Base-by-base conservation (phyloP, 1,140 invertebrate genomes). In the Drosophila nannoptera region DNA sequence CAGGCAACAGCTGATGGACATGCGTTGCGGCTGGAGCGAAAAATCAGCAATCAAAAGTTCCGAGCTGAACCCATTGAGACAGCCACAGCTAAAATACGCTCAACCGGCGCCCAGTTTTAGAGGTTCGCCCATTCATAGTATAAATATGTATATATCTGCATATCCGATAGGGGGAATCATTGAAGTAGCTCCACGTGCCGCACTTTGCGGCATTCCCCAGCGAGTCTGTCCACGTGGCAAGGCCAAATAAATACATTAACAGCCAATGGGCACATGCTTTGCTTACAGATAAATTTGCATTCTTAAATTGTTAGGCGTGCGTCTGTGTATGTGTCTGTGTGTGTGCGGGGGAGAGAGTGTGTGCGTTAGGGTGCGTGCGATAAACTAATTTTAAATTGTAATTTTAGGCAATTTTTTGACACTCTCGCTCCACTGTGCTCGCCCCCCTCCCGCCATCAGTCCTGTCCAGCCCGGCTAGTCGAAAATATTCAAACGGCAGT, bases 201-300 rank as follows among this genome's bases (percentile, higher is more conserved):
- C 32, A 36, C 32, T 54, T 56, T 43, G 14, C 22, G 45, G 7
- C 12, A 32, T 43, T 42, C 22, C 29, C 45, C 32, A 14, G 31
- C 8, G 48, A 33, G 48, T 11, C 49, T 35, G 49, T 35, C 49
- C 14, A 59, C 14, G 55, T 46, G 55, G 55, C n/a, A 53, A 66
- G 54, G 29, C 54, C 40, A 62, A 52, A 36, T n/a, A 63, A 45
- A 65, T 67, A 48, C 31, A 77, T 61, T 61, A 49, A 74, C 58
- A 63, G 38, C 58, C 62, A 73, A 76, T 60, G 56, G 53, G 58
- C 78, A 67, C 70, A 73, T 61, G 72, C 77, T 67, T 67, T 40
- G 67, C 60, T 45, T 46, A 61, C 60, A 60, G 64, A 78, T 72
- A 82, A 82, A 84, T 82, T 82, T 82, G 69, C 80, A 82, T 82